phyloP scores from a whole-genome alignment of 2,888 invertebrate genomes.

The Melitaea athalia region DNA sequence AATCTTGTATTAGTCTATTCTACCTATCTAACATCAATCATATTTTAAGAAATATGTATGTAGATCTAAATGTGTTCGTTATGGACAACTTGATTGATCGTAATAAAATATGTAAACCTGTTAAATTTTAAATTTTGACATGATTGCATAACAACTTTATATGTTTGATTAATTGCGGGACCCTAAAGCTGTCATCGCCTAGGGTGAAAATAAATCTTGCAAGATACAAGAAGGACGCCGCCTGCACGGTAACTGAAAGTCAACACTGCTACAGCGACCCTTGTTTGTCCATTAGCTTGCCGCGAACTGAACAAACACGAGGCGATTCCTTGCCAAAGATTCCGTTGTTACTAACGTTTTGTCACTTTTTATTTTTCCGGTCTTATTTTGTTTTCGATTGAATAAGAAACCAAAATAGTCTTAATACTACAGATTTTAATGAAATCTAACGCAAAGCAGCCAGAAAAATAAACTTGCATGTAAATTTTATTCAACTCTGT shows the following conservation, averaged over 20 bases:
- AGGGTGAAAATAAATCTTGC: conserved; percentile 70
- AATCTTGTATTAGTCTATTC: neutral
- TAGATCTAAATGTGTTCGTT: too few relatives aligned
- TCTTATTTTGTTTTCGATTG: conserved; percentile 17
- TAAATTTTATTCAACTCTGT: too few relatives aligned
- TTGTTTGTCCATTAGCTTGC: conserved; percentile 80
- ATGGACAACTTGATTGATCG: too few relatives aligned
- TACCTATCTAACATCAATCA: neutral
- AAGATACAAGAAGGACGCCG: conserved; percentile 66
- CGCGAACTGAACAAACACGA: conserved; percentile 68
- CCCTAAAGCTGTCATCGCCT: conserved; percentile 40
- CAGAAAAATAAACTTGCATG: too few relatives aligned
- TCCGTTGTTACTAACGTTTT: conserved; percentile 42
- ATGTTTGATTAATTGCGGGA: conserved; percentile 18
- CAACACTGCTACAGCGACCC: conserved; percentile 69
- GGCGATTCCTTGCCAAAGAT: conserved; percentile 47
- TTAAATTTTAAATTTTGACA: neutral
- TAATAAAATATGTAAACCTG: neutral
- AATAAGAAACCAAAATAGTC: neutral
- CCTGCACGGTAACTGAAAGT: conserved; percentile 73
- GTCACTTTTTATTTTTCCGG: conserved; percentile 37
- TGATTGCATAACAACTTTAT: conserved; percentile 18
- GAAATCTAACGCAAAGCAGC: too few relatives aligned
- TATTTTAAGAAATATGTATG: neutral
- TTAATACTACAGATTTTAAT: neutral